phyloP scores from a whole-genome alignment of 64 coral and sea anemone species.

The Pocillopora verrucosa region DNA sequence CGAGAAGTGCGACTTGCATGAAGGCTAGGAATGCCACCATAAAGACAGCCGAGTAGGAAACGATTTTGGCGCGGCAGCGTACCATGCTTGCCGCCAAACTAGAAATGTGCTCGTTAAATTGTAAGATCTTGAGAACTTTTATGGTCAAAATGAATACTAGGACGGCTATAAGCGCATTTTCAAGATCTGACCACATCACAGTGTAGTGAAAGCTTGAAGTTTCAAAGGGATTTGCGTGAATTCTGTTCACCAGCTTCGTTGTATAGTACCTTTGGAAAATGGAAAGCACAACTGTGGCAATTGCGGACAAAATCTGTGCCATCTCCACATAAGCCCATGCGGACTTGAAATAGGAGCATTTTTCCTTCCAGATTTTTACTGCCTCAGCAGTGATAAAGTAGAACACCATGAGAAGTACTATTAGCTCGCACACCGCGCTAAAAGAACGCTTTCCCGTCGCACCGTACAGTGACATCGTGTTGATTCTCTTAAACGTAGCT shows the following conservation, averaged over 20 bases:
- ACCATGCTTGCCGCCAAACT: constrained; percentile 79
- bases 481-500: constrained; percentile 55
- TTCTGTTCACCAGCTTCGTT: constrained; percentile 60
- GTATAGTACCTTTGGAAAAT: constrained; percentile 84
- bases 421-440: constrained; percentile 77
- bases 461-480: constrained; percentile 82
- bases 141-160: constrained; percentile 81
- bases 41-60: constrained; percentile 87
- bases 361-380: constrained; percentile 66
- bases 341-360: constrained; percentile 69
- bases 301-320: constrained; percentile 54
- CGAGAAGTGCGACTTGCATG: constrained; percentile 81
- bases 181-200: constrained; percentile 89
- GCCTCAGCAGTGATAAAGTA: constrained; percentile 69
- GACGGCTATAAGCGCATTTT: constrained; percentile 74
- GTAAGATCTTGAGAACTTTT: constrained; percentile 83
- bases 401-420: constrained; percentile 64
- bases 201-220: constrained; percentile 87
- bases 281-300: constrained; percentile 66
- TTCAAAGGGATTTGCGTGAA: constrained; percentile 84
- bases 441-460: constrained; percentile 63
- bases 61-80: constrained; percentile 48
- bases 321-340: constrained; percentile 81
- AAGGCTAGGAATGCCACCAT: constrained; percentile 78
- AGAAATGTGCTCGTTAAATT: constrained; percentile 85